Conservation (phyloP, 2,797 vertebrate genomes). For the Fratercula arctica region DNA sequence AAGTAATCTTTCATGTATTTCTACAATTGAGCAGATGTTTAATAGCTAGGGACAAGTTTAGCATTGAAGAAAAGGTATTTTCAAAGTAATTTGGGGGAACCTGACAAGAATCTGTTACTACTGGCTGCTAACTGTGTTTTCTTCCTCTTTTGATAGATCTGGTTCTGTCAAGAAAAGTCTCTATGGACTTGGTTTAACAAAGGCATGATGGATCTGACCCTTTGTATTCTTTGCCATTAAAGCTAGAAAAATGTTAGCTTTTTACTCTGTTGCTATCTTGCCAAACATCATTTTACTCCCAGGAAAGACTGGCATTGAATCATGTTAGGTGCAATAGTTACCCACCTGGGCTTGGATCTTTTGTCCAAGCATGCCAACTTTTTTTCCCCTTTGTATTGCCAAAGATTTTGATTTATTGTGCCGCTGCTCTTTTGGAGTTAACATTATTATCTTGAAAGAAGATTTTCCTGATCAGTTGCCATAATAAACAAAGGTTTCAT, state of each 20-base stretch:
- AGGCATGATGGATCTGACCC: slow-evolving; percentile 30
- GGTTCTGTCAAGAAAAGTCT: slow-evolving; percentile 17
- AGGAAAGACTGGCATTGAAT: background rate
- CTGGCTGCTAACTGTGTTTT: slow-evolving; percentile 26
- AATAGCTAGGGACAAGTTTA: slow-evolving; percentile 16
- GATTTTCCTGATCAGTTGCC: slow-evolving; percentile 18
- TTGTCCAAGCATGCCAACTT: background rate
- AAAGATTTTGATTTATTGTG: background rate
- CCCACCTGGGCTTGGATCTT: background rate
- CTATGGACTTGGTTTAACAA: background rate
- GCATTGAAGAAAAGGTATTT: slow-evolving; percentile 10
- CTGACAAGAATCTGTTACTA: background rate
- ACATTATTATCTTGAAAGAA: background rate
- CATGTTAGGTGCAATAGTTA: background rate
- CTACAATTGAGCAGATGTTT: slow-evolving; percentile 6
- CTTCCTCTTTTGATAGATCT: slow-evolving; percentile 39
- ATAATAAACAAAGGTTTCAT: slow-evolving; percentile 18
- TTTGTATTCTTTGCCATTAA: slow-evolving; percentile 38
- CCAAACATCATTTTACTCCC: slow-evolving; percentile 5
- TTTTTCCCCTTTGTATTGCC: background rate
- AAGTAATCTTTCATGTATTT: background rate
- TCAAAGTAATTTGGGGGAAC: slow-evolving; percentile 11
- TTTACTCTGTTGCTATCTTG: background rate
- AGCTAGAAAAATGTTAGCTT: background rate
- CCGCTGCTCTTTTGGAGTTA: background rate